Evolutionary conservation across 2,797 vertebrate genomes (phyloP).

Genomic region (Clamator glandarius): DNA sequence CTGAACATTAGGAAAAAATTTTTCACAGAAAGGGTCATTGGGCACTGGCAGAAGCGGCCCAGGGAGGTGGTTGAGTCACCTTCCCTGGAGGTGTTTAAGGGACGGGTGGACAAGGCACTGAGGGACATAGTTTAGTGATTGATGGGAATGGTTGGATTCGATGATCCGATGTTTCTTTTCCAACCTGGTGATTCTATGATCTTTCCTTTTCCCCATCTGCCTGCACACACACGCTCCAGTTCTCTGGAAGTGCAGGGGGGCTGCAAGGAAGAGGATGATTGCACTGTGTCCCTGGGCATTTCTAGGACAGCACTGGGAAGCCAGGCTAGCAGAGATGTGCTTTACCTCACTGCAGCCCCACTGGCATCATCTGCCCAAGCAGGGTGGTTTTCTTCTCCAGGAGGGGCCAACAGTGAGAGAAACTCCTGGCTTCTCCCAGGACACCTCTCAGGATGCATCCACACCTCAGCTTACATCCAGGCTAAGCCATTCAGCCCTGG

Average conservation of each 20-base stretch:
- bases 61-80: too few species aligned
- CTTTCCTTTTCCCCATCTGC: neutral
- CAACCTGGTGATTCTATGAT: too few species aligned
- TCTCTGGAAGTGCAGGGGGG: neutral
- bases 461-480: neutral
- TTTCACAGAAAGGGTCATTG: too few species aligned
- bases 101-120: too few species aligned
- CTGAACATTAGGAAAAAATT: too few species aligned
- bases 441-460: rapidly evolving
- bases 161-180: too few species aligned
- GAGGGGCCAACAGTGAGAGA: neutral
- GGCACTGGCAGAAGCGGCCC: too few species aligned
- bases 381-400: neutral
- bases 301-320: neutral
- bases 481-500: neutral
- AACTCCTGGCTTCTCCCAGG: neutral
- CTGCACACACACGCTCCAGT: rapidly evolving
- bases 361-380: neutral
- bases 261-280: neutral
- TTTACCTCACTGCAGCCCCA: neutral
- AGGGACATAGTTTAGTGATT: too few species aligned
- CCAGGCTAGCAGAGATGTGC: neutral
- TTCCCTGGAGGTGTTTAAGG: too few species aligned
- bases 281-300: neutral
- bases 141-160: too few species aligned